Evolutionary conservation across 2,113 vertebrate genomes (phyloP).

Genomic region (Ciconia maguari): DNA sequence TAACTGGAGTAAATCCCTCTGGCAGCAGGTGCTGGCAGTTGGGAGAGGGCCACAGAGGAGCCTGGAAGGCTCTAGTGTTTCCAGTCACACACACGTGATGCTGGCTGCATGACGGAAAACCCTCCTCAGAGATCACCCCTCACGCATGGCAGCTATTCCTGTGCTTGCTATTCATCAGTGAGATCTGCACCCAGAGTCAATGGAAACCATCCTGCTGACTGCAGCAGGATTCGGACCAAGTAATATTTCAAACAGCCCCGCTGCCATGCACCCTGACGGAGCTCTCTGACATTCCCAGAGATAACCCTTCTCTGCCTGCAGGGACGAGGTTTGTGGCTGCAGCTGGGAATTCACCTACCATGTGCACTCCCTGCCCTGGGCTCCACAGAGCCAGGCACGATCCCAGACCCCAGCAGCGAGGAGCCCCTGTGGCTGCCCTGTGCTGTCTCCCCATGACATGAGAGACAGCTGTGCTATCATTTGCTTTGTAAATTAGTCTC

Average conservation of each 20-base stretch:
- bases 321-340: not conserved
- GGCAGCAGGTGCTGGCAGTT: not conserved
- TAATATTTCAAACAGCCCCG: too few species aligned
- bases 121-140: not conserved
- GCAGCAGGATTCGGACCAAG: not conserved
- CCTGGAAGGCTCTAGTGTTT: not conserved
- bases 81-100: not conserved
- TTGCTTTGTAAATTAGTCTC: not conserved
- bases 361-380: fast-evolving
- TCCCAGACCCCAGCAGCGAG: not conserved
- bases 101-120: not conserved
- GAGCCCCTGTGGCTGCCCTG: not conserved
- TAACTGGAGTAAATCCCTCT: not conserved
- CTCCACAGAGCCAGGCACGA: fast-evolving
- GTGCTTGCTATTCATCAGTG: fast-evolving
- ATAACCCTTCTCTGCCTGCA: not conserved
- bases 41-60: not conserved
- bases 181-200: not conserved
- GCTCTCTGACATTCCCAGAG: fast-evolving
- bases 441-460: not conserved
- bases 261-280: fast-evolving
- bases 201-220: not conserved
- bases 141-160: not conserved
- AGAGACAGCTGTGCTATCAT: not conserved
- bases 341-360: not conserved